phyloP scores from a whole-genome alignment of 2,797 vertebrate species.

The Sylvia borin region DNA sequence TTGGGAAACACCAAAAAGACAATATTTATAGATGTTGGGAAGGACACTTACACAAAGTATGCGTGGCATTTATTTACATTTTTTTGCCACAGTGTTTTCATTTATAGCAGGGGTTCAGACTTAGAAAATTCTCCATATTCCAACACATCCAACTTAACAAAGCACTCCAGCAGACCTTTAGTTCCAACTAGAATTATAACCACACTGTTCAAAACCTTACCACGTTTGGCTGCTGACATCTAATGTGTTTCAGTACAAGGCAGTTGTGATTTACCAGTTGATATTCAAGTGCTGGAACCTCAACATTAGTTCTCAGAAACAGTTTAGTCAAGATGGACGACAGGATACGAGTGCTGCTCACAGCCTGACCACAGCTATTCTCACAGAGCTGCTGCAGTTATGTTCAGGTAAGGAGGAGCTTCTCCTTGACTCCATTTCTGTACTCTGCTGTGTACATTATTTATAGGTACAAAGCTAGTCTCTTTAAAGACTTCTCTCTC shows the following conservation, averaged over 20 bases:
- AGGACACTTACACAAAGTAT: background rate
- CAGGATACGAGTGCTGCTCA: background rate
- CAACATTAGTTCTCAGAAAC: background rate
- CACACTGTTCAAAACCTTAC: background rate
- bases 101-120: background rate
- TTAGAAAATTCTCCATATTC: background rate
- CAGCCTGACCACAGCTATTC: background rate
- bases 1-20: background rate
- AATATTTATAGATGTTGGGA: background rate
- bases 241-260: background rate
- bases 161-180: background rate
- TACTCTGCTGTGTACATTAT: slow-evolving; percentile 13
- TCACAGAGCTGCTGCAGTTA: background rate
- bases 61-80: background rate
- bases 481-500: slow-evolving; percentile 30
- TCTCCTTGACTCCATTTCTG: slow-evolving; percentile 34
- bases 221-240: background rate
- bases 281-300: background rate
- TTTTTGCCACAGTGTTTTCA: background rate
- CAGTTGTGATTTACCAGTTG: background rate
- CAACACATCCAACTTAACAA: background rate
- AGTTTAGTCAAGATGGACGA: background rate
- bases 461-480: slow-evolving; percentile 42
- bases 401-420: background rate
- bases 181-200: background rate